Evolutionary conservation across 2,113 vertebrate genomes (phyloP).

Genomic region (Myanophis thanlyinensis): DNA sequence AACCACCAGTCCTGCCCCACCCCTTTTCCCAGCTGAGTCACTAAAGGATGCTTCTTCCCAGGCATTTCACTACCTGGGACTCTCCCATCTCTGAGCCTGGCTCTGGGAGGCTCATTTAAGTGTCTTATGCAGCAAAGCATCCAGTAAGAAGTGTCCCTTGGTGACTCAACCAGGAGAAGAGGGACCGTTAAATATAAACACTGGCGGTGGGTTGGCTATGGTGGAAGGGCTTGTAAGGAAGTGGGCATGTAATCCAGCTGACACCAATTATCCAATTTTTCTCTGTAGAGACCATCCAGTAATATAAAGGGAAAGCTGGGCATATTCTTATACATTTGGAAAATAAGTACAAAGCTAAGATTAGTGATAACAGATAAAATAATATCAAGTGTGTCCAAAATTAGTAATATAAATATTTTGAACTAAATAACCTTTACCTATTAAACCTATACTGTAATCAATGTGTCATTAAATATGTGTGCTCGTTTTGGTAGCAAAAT

Average conservation of each 20-base stretch:
- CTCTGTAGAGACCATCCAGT: constrained; percentile 7
- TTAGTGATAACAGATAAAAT: neutral
- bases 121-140: neutral
- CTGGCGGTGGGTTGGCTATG: neutral
- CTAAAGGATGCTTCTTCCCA: neutral
- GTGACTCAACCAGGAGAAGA: neutral
- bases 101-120: neutral
- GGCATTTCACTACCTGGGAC: neutral
- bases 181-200: neutral
- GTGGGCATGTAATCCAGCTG: neutral
- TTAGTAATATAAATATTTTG: constrained; percentile 10
- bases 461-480: neutral
- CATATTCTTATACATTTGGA: constrained; percentile 11
- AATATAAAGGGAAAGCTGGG: constrained; percentile 3
- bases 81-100: too few species aligned
- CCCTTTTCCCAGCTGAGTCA: neutral
- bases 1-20: neutral
- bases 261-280: neutral
- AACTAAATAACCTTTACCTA: neutral
- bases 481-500: neutral
- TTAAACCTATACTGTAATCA: neutral
- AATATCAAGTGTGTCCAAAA: neutral
- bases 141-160: neutral
- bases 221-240: neutral
- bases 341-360: neutral